Base-by-base conservation (phyloP, 2,113 vertebrate species). In the Lepus timidus region DNA sequence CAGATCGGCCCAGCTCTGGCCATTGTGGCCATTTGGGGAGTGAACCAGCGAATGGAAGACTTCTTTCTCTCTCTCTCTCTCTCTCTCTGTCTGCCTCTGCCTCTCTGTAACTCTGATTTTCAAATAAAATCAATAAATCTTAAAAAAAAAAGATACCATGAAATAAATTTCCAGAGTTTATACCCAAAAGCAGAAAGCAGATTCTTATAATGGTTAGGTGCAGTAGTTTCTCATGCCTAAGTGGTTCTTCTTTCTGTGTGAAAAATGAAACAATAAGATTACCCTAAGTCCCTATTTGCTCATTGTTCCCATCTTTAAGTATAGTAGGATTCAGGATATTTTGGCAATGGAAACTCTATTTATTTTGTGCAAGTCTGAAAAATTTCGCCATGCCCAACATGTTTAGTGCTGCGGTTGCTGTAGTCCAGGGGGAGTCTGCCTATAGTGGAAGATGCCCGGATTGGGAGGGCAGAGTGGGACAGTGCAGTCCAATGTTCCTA, bases 361-460 rank as follows among this genome's bases (percentile, higher is more conserved):
- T 89, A 55, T 88, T 61, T 80, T 33, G 71, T 12, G 70, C 73
- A 73, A 91, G 17, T 90, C 67, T 51, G 61, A 33, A 95, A 83
- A 75, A 29, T 52, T 86, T 86, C 75, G 80, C 51, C n/a, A 83
- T 58, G 10, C 6, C 55, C 87, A 61, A 79, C 36, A 96, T 86
- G 82, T 96, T 83, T 22, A 83, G 61, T 80, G 58, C 51, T 65
- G 1, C 22, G 68, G 27, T 68, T 79, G 44, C 11, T 70, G 9
- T 88, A 58, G 64, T 88, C 33, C 31, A 65, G 44, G n/a, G 17
- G 33, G 16, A 65, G 49, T 65, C n/a, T 44, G 49, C 6, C 33
- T 49, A 61, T 6, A 17, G 7, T 61, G 9, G 17, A 39, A 44
- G 36, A 51, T 61, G 2, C 14, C 7, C 29, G 20, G 23, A 85